Evolutionary conservation across 2,797 vertebrate genomes (phyloP), one percentile per base, ranked within the genome.

Genomic region (Bucorvus abyssinicus): DNA sequence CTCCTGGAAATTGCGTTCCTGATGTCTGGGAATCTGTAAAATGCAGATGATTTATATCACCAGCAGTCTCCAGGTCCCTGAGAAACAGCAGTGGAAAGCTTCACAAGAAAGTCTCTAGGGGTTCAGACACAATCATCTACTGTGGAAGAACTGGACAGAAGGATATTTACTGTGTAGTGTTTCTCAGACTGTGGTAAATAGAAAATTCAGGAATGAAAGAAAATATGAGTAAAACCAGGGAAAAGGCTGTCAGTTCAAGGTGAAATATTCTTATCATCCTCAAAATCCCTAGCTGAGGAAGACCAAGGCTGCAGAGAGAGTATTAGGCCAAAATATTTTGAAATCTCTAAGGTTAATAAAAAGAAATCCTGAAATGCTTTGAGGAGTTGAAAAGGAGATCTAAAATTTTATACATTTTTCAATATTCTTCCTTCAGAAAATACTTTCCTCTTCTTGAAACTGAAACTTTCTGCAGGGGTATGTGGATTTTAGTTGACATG

Each of bases 11-110:
- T 77, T 95, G 71, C 87, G 90, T 84, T 52, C 65, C 65, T 92
- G 18, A 65, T 87, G 94, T 83, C 87, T 80, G n/a, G 34, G 60
- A 84, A 94, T 90, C 67, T 70, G 78, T 69, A 93, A 95, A 97
- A 96, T 69, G 40, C 60, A 93, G 91, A 64, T 94, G 74, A 96
- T 95, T 96, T 96, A 95, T 93, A 68, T 44, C 81, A 90, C 67
- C 27, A 38, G 45, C 60, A 93, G 77, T 38, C 56, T 88, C 80
- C 86, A 96, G 32, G 64, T 57, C 69, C 79, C 65, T 69, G 44
- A 94, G 70, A 96, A 87, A 74, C 23, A 93, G 77, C 40, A 78
- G 34, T 52, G 21, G 38, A 92, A 96, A 95, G 83, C 80, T 92
- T 95, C 55, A 69, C n/a, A 88, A 52, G 76, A 86, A 85, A 71